Base-by-base conservation (phyloP, 1,140 invertebrate genomes). In the Drosophila insularis region DNA sequence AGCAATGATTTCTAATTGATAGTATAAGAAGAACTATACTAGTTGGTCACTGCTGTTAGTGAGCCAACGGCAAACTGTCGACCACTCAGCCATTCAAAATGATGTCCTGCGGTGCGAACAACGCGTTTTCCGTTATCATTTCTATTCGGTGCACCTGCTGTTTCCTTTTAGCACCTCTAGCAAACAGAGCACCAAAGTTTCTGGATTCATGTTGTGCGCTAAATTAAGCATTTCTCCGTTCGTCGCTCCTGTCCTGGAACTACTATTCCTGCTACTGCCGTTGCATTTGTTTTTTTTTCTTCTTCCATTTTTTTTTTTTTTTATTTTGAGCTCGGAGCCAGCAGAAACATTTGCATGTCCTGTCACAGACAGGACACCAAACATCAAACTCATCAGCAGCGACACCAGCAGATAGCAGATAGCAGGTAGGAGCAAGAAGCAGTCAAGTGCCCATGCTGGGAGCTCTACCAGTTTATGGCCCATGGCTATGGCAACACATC, bases 331-430 rank as follows among this genome's bases (percentile, higher is more conserved):
- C 54, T 37, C 19, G 32, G 53, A 31, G 53, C 19, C 74, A 68
- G 64, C 71, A 81, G 78, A 54, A 81, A 80, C 82, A 87, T 86
- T 87, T 87, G 82, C 85, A 89, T 89, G 85, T 89, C 78, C 85
- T 89, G 85, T 89, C 85, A 89, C 71, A 69, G 78, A 43, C 85
- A 89, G 74, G 74, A 85, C 74, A 68, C 71, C 87, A 86, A 87
- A 86, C 81, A 86, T 86, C 82, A 85, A 86, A 86, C 81, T 86
- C 81, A 86, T 86, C 81, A 86, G 59, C 60, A 69, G 70, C 81
- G 75, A 86, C 81, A 86, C 71, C 81, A 81, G 53, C 67, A 80
- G 73, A 17, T 32, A 1, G 27, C 32, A 4, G 35, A 61, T 27
- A 40, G 17, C 7, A 23, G 39, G 46, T 4, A 13, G 14, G n/a